phyloP scores from a whole-genome alignment of 2,113 vertebrate species.

The Pteropus alecto region DNA sequence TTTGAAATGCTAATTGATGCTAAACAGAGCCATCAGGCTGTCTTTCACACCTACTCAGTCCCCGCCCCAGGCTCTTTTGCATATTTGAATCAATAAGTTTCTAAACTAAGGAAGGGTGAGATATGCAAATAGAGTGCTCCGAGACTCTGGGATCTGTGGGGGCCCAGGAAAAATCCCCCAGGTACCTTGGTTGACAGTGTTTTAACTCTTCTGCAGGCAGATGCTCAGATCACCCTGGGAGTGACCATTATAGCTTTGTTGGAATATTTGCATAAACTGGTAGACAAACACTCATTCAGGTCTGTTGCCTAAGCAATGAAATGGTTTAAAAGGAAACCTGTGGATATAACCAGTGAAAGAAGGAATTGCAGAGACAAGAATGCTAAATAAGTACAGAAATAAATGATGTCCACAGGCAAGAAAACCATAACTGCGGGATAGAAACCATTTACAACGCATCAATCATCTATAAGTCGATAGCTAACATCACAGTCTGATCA shows the following conservation, averaged over 20 bases:
- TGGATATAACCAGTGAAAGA: background rate
- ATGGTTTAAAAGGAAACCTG: background rate
- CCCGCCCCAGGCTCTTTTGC: constrained; percentile 71
- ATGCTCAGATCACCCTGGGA: background rate
- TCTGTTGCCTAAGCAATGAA: background rate
- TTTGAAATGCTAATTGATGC: constrained; percentile 78
- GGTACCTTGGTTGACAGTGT: background rate
- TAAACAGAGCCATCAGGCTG: constrained; percentile 56
- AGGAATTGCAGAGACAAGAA: background rate
- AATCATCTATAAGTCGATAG: background rate
- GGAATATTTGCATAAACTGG: constrained; percentile 17
- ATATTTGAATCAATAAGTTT: constrained; percentile 73
- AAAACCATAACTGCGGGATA: background rate
- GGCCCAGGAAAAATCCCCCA: background rate
- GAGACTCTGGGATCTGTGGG: background rate
- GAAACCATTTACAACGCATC: background rate
- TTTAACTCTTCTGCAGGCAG: background rate
- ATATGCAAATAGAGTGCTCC: constrained; percentile 57
- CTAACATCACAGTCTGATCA: background rate
- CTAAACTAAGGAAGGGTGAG: constrained; percentile 48
- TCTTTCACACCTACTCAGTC: constrained; percentile 73
- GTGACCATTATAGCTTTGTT: constrained; percentile 1
- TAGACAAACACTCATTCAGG: background rate
- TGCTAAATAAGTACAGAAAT: background rate
- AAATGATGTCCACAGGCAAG: background rate